phyloP scores from a whole-genome alignment of 2,888 invertebrate species.

The Portevinia maculata region DNA sequence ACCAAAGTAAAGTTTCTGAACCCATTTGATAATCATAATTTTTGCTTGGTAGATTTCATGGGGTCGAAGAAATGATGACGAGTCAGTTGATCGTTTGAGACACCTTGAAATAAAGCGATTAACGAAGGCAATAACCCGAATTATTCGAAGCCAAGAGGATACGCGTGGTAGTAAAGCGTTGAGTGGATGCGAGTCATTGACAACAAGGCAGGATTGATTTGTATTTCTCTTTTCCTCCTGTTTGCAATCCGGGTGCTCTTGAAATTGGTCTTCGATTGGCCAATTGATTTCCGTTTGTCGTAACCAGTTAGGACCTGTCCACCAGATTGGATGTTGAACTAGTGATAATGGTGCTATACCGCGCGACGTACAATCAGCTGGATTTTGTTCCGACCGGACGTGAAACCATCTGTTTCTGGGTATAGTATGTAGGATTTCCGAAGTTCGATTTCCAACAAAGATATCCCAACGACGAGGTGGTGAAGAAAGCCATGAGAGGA shows the following conservation, averaged over 20 bases:
- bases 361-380: slow-evolving; percentile 2
- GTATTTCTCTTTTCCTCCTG: not conserved
- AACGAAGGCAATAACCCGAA: slow-evolving; percentile 3
- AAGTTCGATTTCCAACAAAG: not conserved
- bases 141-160: not conserved
- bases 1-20: no score
- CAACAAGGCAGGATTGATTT: not conserved
- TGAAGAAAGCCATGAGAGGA: not conserved
- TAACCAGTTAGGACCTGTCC: slow-evolving; percentile 21
- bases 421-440: not conserved
- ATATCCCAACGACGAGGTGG: not conserved
- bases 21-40: not conserved
- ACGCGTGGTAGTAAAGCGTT: not conserved
- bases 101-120: not conserved
- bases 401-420: not conserved
- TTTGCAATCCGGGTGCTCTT: not conserved
- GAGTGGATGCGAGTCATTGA: not conserved
- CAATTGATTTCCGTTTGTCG: not conserved
- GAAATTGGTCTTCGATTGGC: not conserved
- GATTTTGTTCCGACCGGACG: not conserved
- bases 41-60: not conserved
- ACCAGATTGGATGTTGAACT: slow-evolving; percentile 1
- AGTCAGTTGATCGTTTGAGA: not conserved
- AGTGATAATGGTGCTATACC: not conserved
- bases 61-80: not conserved